Percentiles rank a stretch among this genome's conserved stretches.
These are phyloP conservation scores for Microplitis demolitor DNA, from an alignment of 1,140 invertebrate species.

Conservation along the genomic window DNA sequence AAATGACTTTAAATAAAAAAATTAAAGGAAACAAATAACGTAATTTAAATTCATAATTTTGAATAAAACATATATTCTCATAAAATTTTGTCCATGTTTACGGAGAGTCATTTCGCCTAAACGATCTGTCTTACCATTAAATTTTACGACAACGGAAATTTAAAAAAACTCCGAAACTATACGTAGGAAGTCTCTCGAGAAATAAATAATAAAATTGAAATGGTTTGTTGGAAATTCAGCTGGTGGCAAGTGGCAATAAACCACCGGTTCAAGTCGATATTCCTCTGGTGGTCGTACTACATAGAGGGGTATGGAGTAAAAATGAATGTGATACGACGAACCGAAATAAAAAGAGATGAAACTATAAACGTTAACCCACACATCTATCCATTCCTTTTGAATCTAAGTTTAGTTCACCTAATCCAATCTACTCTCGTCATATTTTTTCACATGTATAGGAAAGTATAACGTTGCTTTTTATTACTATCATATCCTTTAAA, in stretches of 20 bases:
- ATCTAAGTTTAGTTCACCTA: constrained; percentile 11
- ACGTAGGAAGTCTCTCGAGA: neutral
- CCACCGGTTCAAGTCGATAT: constrained; percentile 17
- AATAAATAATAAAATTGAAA: constrained; percentile 8
- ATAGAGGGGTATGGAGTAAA: neutral
- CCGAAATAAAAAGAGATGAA: neutral
- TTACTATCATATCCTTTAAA: neutral
- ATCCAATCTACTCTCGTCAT: neutral
- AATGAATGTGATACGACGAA: neutral
- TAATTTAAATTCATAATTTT: no score
- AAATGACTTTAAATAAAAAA: no score
- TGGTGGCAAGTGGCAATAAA: constrained; percentile 18
- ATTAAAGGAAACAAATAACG: no score
- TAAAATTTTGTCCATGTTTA: no score
- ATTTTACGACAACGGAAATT: no score
- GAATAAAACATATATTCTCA: no score
- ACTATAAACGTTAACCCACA: neutral
- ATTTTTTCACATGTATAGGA: neutral
- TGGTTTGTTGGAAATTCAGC: neutral
- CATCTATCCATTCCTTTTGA: neutral
- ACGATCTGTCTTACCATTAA: no score
- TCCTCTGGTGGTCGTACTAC: constrained; percentile 3
- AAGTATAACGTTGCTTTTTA: neutral
- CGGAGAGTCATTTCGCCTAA: no score
- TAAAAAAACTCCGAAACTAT: no score